Conservation (phyloP, 2,797 vertebrate genomes). For the Neopelma chrysocephalum region DNA sequence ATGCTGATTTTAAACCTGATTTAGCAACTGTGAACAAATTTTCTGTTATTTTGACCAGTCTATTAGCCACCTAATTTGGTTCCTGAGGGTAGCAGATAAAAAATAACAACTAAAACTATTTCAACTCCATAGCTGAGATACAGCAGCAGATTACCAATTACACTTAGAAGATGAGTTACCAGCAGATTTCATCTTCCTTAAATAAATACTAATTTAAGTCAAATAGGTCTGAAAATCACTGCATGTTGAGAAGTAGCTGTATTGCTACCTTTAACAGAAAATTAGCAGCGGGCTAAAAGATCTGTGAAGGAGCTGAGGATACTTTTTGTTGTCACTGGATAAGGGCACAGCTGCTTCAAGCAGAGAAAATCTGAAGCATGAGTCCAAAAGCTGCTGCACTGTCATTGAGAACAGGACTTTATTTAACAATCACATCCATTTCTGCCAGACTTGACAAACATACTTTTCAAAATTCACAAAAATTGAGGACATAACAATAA, state of each 20-base stretch:
- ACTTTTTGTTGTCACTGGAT: background rate
- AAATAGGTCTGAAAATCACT: constrained; percentile 30
- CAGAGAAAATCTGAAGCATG: background rate
- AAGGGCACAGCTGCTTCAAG: background rate
- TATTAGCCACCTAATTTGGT: constrained; percentile 37
- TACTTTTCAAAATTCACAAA: background rate
- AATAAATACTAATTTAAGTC: constrained; percentile 42
- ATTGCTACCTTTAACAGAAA: background rate
- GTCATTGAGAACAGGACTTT: background rate
- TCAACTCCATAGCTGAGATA: background rate
- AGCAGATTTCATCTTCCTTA: background rate
- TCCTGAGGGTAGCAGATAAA: background rate
- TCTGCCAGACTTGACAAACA: background rate
- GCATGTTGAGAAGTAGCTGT: background rate
- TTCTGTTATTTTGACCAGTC: constrained; percentile 40
- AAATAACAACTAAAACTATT: constrained; percentile 26
- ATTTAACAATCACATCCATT: background rate
- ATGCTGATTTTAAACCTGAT: constrained; percentile 1
- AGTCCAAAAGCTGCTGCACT: background rate
- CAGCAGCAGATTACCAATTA: constrained; percentile 39
- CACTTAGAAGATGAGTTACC: constrained; percentile 11
- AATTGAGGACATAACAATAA: background rate
- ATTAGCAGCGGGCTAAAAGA: background rate
- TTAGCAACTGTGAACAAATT: background rate
- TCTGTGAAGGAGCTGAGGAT: background rate